These are phyloP conservation scores for Platysternon megacephalum DNA, from an alignment of 2,113 vertebrate genomes.

Conservation along the genomic window DNA sequence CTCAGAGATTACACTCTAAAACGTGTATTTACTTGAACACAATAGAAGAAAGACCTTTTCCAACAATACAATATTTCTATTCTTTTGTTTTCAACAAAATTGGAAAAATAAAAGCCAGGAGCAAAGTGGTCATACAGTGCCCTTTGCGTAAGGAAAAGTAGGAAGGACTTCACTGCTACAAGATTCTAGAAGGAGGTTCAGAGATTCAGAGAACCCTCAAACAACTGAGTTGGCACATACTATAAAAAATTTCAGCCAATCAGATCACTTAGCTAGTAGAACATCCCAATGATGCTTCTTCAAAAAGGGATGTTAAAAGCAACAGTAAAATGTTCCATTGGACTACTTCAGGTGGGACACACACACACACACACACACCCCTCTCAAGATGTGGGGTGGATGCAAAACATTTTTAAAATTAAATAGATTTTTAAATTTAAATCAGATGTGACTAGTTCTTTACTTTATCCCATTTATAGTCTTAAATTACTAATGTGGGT, in stretches of 20 bases:
- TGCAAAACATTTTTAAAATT: too few species aligned
- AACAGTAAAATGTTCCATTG: not conserved
- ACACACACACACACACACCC: too few species aligned
- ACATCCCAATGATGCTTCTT: rapidly evolving
- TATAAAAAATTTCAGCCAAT: not conserved
- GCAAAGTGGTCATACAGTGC: not conserved
- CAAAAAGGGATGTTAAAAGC: not conserved
- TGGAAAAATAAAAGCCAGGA: not conserved
- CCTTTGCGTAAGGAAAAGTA: not conserved
- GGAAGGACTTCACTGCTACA: not conserved
- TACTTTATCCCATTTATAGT: too few species aligned
- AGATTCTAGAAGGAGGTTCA: not conserved
- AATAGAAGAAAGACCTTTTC: not conserved
- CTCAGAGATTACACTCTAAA: not conserved
- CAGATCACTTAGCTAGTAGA: rapidly evolving
- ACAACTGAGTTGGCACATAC: not conserved
- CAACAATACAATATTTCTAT: not conserved
- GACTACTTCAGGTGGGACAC: not conserved
- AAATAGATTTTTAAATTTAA: too few species aligned
- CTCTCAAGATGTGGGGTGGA: too few species aligned
- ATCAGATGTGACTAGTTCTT: too few species aligned
- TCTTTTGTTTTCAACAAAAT: not conserved
- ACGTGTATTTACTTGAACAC: not conserved
- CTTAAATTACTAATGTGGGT: too few species aligned
- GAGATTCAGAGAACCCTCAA: not conserved